phyloP scores from a whole-genome alignment of 2,888 invertebrate species.

The Folsomia manolachei region DNA sequence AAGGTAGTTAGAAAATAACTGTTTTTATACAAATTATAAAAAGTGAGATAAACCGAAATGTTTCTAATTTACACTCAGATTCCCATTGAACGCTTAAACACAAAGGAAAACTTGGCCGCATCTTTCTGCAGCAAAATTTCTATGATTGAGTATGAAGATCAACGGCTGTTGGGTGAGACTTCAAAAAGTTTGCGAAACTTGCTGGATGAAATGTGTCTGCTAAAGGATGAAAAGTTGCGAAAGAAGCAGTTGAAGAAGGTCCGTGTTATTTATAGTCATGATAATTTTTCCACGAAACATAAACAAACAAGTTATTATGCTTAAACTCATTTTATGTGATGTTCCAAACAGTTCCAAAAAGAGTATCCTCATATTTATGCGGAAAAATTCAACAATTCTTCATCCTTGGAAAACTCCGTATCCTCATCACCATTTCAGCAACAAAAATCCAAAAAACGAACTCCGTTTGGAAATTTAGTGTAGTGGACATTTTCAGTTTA shows the following conservation, averaged over 20 bases:
- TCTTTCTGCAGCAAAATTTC: slow-evolving; percentile 42
- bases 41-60: neutral
- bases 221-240: slow-evolving; percentile 16
- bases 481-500: neutral
- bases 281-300: too few relatives aligned
- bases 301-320: neutral
- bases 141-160: slow-evolving; percentile 46
- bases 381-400: too few relatives aligned
- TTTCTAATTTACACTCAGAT: too few relatives aligned
- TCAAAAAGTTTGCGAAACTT: slow-evolving; percentile 39
- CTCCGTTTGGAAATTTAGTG: neutral
- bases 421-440: neutral
- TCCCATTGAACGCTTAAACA: too few relatives aligned
- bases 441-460: neutral
- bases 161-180: slow-evolving; percentile 42
- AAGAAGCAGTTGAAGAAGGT: slow-evolving; percentile 7
- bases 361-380: slow-evolving; percentile 47
- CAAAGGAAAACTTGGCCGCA: neutral
- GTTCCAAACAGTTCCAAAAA: slow-evolving; percentile 34
- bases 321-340: neutral
- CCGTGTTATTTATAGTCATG: neutral
- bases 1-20: slow-evolving; percentile 32
- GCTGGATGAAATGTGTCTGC: slow-evolving; percentile 27
- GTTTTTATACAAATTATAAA: neutral
- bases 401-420: slow-evolving; percentile 33